phyloP scores from a whole-genome alignment of 2,888 invertebrate species.

The Ypsolopha sequella region DNA sequence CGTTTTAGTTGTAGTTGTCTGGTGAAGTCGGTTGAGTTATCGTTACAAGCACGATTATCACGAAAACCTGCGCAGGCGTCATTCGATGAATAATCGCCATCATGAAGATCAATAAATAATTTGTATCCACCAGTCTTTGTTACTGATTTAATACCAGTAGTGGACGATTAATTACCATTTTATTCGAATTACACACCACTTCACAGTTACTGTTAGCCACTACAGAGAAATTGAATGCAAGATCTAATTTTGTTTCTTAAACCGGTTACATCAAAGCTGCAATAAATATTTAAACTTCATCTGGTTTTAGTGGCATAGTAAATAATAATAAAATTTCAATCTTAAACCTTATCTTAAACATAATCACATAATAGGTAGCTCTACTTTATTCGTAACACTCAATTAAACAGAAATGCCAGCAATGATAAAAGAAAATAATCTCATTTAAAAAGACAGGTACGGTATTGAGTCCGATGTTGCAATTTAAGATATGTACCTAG shows the following conservation, averaged over 20 bases:
- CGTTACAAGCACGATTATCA: conserved; percentile 28
- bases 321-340: too few relatives aligned
- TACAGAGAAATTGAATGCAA: neutral
- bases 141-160: conserved; percentile 13
- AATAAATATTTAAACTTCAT: too few relatives aligned
- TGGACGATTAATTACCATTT: conserved; percentile 11
- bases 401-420: too few relatives aligned
- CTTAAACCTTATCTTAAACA: too few relatives aligned
- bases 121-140: conserved; percentile 10
- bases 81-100: conserved; percentile 27
- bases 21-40: conserved; percentile 20
- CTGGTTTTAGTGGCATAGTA: too few relatives aligned
- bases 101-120: conserved; percentile 21
- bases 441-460: neutral
- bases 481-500: neutral
- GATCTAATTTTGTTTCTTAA: neutral
- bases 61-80: conserved; percentile 30
- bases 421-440: neutral
- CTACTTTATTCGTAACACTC: too few relatives aligned
- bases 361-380: too few relatives aligned
- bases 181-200: conserved; percentile 5
- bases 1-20: too few relatives aligned
- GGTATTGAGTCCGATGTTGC: neutral
- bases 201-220: conserved; percentile 2
- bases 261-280: neutral